Evolutionary conservation across 2,113 vertebrate species (phyloP).

Genomic region (Ornithorhynchus anatinus): DNA sequence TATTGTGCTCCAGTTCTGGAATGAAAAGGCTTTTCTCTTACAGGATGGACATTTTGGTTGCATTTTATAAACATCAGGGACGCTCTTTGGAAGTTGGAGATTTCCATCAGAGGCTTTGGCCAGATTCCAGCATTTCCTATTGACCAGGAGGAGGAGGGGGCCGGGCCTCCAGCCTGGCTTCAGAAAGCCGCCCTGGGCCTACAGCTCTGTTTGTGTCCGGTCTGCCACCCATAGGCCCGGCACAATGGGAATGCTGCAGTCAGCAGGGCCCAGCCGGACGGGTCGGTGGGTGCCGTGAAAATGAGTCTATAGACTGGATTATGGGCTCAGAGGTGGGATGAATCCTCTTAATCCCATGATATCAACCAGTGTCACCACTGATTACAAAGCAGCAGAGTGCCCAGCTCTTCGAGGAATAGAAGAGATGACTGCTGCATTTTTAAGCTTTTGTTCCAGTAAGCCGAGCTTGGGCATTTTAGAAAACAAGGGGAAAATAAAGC

Average conservation of each 20-base stretch:
- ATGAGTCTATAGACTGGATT: constrained; percentile 87
- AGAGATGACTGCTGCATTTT: constrained; percentile 88
- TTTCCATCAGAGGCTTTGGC: constrained; percentile 76
- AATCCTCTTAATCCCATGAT: constrained; percentile 89
- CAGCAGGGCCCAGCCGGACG: constrained; percentile 90
- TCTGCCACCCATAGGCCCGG: constrained; percentile 82
- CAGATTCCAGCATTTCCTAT: constrained; percentile 84
- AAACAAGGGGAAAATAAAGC: constrained; percentile 52
- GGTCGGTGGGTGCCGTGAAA: constrained; percentile 75
- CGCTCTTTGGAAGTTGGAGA: constrained; percentile 61
- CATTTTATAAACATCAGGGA: constrained; percentile 59
- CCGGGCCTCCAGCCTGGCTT: constrained; percentile 62
- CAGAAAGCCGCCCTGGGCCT: constrained; percentile 88
- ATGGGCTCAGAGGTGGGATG: constrained; percentile 79
- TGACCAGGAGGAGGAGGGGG: constrained; percentile 71
- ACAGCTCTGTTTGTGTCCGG: constrained; percentile 89
- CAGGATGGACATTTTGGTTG: constrained; percentile 4
- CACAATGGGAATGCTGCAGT: constrained; percentile 90
- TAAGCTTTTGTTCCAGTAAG: constrained; percentile 69
- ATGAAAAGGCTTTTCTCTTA: constrained; percentile 22
- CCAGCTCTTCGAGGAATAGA: constrained; percentile 74
- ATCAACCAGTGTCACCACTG: constrained; percentile 88
- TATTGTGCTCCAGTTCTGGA: background rate
- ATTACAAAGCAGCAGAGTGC: constrained; percentile 86
- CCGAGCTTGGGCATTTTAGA: constrained; percentile 57